Evolutionary conservation across 2,797 vertebrate genomes (phyloP).

Genomic region (Channallabes apus): DNA sequence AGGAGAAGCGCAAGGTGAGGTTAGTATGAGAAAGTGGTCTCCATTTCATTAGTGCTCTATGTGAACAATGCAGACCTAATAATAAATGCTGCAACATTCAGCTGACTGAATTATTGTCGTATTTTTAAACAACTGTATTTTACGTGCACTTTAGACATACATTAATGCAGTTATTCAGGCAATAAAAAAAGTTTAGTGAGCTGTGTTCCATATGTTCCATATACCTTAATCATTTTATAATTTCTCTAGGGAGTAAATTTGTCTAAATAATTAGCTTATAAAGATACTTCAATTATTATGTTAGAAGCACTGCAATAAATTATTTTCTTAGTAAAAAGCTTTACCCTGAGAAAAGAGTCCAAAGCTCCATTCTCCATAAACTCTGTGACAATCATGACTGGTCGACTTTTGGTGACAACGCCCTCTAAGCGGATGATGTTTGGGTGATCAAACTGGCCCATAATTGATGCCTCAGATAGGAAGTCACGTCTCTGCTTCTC

Average conservation of each 20-base stretch:
- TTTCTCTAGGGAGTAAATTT: too few species aligned
- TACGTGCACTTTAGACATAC: background rate
- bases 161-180: background rate
- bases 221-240: background rate
- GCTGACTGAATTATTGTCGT: background rate
- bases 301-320: background rate
- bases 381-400: conserved; percentile 98
- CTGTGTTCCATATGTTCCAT: background rate
- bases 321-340: background rate
- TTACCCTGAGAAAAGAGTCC: conserved; percentile 95
- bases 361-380: conserved; percentile 99
- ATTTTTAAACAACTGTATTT: background rate
- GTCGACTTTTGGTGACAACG: conserved; percentile 96
- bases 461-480: conserved; percentile 96
- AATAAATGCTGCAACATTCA: conserved; percentile 3
- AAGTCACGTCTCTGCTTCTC: conserved; percentile 97
- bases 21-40: background rate
- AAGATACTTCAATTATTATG: background rate
- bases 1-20: background rate
- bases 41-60: conserved; percentile 9
- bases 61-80: background rate
- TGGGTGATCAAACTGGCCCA: conserved; percentile 98
- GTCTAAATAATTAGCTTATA: background rate
- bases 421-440: conserved; percentile 97
- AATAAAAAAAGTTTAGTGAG: conserved; percentile 10